Conservation (phyloP, 2,888 invertebrate genomes). For the Polydrusus pterygomalis region DNA sequence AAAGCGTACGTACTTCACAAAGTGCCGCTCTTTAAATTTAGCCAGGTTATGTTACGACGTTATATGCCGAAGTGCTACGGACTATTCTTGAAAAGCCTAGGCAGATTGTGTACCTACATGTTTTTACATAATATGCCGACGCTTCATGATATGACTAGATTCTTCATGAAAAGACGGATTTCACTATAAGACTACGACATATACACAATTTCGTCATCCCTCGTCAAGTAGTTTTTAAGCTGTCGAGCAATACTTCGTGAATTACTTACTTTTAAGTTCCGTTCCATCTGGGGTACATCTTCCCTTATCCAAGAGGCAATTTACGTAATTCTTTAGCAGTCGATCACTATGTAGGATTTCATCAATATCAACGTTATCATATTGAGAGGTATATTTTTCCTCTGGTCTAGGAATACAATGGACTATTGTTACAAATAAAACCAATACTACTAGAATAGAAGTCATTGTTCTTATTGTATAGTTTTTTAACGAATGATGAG, state of each 20-base stretch:
- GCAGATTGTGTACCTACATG: no score
- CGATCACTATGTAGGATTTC: conserved; percentile 80
- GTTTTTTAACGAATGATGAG: neutral
- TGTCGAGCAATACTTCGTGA: neutral
- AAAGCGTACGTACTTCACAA: no score
- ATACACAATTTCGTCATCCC: no score
- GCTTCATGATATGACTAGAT: no score
- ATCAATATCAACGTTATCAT: conserved; percentile 81
- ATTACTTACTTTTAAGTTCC: conserved; percentile 80
- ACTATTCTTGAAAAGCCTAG: no score
- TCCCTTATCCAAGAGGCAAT: conserved; percentile 77
- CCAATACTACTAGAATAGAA: neutral
- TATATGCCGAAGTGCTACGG: no score
- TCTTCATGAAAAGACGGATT: no score
- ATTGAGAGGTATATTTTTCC: conserved; percentile 73
- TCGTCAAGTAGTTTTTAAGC: no score
- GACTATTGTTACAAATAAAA: conserved; percentile 7
- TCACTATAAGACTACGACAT: no score
- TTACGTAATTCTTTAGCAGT: conserved; percentile 71
- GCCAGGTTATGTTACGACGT: no score
- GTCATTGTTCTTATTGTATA: neutral
- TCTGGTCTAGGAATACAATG: conserved; percentile 27
- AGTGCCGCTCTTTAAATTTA: no score
- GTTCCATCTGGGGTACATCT: conserved; percentile 82
- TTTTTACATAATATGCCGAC: no score